phyloP scores from a whole-genome alignment of 23 tunicate species.

The Pegea sp. region DNA sequence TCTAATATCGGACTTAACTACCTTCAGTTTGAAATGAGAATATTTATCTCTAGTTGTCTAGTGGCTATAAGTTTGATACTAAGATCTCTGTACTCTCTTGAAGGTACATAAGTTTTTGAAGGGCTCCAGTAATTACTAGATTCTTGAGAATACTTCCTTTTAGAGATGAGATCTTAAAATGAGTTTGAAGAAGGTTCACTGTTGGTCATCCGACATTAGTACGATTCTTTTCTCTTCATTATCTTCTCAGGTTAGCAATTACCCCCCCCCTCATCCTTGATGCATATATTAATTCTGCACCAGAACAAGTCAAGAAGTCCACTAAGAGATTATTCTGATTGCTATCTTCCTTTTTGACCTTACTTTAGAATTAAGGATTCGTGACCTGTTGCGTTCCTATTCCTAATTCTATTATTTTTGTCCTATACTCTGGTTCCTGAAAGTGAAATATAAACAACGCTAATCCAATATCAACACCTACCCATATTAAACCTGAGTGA shows the following conservation, averaged over 20 bases:
- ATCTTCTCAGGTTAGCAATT: neutral
- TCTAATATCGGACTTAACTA: no score
- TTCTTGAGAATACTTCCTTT: conserved; percentile 3
- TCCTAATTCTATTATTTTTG: neutral
- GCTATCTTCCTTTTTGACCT: conserved; percentile 11
- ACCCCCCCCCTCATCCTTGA: neutral
- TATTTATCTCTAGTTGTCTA: no score
- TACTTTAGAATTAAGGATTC: conserved; percentile 11
- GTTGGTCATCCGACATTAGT: conserved; percentile 2
- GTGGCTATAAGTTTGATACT: no score
- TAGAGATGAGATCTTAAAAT: conserved; percentile 1
- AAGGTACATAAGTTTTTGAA: conserved; percentile 21
- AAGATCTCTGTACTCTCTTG: conserved; percentile 20
- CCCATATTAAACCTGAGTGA: conserved; percentile 21
- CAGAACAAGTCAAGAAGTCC: conserved; percentile 2
- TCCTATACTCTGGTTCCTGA: neutral
- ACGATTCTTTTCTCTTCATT: conserved; percentile 19
- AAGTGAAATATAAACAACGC: conserved; percentile 13
- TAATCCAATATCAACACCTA: conserved; percentile 5
- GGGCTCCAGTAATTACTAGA: conserved; percentile 18
- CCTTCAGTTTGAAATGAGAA: no score
- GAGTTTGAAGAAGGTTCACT: conserved; percentile 7
- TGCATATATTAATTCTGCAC: conserved; percentile 9
- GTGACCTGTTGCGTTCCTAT: neutral
- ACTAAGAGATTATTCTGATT: neutral